Base-by-base conservation (phyloP, 2,888 invertebrate genomes). In the Drosophila neoperkinsi region DNA sequence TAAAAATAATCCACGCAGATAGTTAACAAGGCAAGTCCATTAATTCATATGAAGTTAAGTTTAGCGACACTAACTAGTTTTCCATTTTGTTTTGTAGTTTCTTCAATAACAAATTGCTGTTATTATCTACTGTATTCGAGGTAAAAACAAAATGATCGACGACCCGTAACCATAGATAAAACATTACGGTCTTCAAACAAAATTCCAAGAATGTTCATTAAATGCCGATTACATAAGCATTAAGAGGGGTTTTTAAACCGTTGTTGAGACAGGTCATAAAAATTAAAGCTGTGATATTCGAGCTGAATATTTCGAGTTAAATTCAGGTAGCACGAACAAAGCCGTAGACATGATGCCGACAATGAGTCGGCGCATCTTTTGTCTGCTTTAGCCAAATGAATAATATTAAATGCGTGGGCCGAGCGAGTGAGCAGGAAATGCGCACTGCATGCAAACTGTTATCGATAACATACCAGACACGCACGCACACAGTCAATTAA, bases 251-350 rank as follows among this genome's bases (percentile, higher is more conserved):
- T 50, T 77, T 60, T 1, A n/a, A 52, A 57, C 46, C 41, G 16
- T 74, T 83, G 81, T 82, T 82, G 71, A 71, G 84, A 73, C 84
- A 83, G 81, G 81, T 83, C 81, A 74, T 58, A 69, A 81, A 71
- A 7, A 25, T 64, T 61, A 58, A 68, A 63, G 71, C 65, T 41
- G 64, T 25, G 16, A 30, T 58, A 66, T 60, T 73, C 53, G 60
- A 74, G 41, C 79, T 30, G 70, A 43, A 43, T 70, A 46, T 55
- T 77, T 72, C 56, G 51, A 59, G 34, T 30, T 65, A 72, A 83
- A 43, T 71, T 64, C 81, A 82, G 81, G 82, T 82, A 82, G 62
- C 55, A 28, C 59, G 53, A 41, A 75, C 82, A 73, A 72, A 65
- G 70, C 30, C 67, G 31, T 70, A 83, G 84, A 85, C 79, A 71